A percentile compares a stretch with the other conserved stretches of the same genome.
Conservation (phyloP, 1,140 invertebrate genomes). For the Portunus trituberculatus region DNA sequence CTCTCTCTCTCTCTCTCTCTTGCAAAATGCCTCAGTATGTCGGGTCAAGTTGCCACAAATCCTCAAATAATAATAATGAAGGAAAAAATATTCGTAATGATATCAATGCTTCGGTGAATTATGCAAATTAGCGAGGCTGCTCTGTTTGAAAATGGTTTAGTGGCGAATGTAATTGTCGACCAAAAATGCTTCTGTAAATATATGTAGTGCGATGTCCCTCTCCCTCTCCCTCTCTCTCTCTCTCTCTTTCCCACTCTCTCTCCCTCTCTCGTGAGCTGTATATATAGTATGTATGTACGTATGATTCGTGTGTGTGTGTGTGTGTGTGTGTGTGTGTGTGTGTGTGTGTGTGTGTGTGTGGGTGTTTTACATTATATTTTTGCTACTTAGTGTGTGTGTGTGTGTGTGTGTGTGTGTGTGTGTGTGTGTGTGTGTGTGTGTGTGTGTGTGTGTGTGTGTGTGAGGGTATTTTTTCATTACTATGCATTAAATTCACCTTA, state of each 20-base stretch:
- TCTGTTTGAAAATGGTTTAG: constrained; percentile 54
- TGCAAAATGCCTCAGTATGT: background rate
- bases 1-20: background rate
- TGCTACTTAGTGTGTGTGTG: no score
- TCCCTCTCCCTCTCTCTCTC: background rate
- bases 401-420: no score
- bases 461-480: background rate
- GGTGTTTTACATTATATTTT: no score
- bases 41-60: constrained; percentile 14
- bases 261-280: background rate
- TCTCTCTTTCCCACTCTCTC: background rate
- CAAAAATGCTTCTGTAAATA: constrained; percentile 41
- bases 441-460: constrained; percentile 7
- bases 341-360: background rate
- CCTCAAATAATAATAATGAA: constrained; percentile 50
- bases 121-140: constrained; percentile 51
- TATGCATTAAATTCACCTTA: constrained; percentile 5
- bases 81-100: constrained; percentile 38
- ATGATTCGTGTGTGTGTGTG: no score
- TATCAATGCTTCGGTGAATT: constrained; percentile 51
- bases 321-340: no score
- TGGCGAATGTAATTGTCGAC: constrained; percentile 43
- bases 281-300: background rate
- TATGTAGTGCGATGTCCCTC: background rate
- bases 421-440: no score